Base-by-base conservation (phyloP, 2,113 vertebrate species). In the Anhinga rufa region DNA sequence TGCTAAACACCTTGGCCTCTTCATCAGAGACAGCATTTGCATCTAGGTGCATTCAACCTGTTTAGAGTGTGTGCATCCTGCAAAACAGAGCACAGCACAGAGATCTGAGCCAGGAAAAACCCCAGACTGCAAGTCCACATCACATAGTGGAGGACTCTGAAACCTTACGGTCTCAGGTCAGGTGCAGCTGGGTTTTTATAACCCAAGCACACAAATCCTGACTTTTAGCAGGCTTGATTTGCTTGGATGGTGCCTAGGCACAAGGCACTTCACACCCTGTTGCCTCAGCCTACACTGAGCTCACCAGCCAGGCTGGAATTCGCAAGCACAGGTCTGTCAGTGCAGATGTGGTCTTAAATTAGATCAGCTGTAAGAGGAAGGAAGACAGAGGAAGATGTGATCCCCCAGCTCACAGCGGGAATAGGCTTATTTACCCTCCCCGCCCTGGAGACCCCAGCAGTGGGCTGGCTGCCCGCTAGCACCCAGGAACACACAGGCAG, bases 401-500 rank as follows among this genome's bases (percentile, higher is more conserved):
- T 75, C 46, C 64, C 32, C 8, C 7, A 66, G 9, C 10, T 36
- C 7, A 29, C 6, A 2, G 2, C 0, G 4, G 9, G 4, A 79
- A 66, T 20, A 46, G 31, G 13, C 8, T 57, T 1, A 7, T 40
- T 36, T 51, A 40, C 15, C 8, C 5, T 48, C 7, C 14, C 8
- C 31, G 15, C 6, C 4, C 14, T n/a, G 19, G n/a, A 60, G 34
- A 82, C 3, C 19, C 34, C 69, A 32, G 16, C 34, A 66, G 26
- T 2, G 1, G 42, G 29, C 25, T 44, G 32, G 25, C 26, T 75
- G 64, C 60, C 29, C 1, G 0, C 12, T 4, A 42, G 14, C 74
- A 25, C 14, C 18, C 32, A 54, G 69, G 17, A 75, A 31, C 13
- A 44, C 14, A 24, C 0, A 0, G 40, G 4, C 58, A 89, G 40